Evolutionary conservation across 2,113 vertebrate genomes (phyloP).

Genomic region (Aldabrachelys gigantea): DNA sequence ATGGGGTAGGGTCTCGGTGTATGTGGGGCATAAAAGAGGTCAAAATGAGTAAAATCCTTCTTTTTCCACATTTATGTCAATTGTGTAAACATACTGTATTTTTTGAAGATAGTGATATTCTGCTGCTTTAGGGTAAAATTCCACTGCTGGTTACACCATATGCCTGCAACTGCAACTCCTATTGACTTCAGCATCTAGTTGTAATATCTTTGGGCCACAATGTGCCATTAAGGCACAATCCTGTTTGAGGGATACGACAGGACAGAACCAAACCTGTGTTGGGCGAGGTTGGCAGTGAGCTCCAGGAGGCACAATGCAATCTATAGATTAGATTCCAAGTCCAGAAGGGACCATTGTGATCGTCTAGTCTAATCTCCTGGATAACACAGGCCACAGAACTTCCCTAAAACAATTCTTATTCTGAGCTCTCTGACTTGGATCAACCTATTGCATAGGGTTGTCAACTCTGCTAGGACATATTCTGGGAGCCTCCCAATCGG

Average conservation of each 20-base stretch:
- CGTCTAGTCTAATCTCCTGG: no score
- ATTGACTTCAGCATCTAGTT: not conserved
- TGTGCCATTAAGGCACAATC: not conserved
- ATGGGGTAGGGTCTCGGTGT: not conserved
- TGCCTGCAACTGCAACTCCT: not conserved
- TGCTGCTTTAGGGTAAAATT: not conserved
- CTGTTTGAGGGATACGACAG: not conserved
- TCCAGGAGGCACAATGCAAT: fast-evolving
- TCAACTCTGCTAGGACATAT: no score
- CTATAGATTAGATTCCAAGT: no score
- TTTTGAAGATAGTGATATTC: not conserved
- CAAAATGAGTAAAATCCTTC: not conserved
- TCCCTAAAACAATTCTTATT: no score
- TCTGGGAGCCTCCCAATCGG: no score
- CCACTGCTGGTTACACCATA: not conserved
- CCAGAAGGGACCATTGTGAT: no score
- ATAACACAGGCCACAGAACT: no score
- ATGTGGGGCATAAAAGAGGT: not conserved
- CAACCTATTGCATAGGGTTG: not conserved
- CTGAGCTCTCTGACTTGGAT: not conserved
- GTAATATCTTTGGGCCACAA: not conserved
- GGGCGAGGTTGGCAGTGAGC: not conserved
- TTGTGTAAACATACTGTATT: not conserved
- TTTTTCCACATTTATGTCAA: not conserved
- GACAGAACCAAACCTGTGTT: not conserved